phyloP scores from a whole-genome alignment of 2,888 invertebrate species.

The Caenorhabditis zanzibari region DNA sequence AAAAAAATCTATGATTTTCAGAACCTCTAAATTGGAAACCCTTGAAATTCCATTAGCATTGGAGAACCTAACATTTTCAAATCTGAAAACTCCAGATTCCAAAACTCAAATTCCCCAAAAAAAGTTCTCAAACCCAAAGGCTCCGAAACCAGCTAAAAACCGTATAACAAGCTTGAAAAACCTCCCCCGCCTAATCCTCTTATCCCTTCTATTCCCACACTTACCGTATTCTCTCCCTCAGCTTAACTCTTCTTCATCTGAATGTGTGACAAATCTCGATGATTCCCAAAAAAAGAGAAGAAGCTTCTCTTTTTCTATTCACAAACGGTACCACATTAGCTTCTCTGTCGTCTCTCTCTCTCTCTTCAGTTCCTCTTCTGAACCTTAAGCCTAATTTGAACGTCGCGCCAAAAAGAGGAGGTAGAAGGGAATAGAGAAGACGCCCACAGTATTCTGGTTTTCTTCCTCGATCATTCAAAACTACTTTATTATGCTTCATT shows the following conservation, averaged over 20 bases:
- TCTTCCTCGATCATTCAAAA: conserved; percentile 13
- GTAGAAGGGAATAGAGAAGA: background rate
- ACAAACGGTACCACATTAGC: conserved; percentile 44
- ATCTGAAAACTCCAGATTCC: no score
- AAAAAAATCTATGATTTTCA: no score
- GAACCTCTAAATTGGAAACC: no score
- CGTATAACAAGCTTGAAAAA: conserved; percentile 1
- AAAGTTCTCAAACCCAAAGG: background rate
- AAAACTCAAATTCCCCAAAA: no score
- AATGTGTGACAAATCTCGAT: conserved; percentile 64
- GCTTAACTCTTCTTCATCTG: conserved; percentile 1
- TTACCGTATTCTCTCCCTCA: background rate
- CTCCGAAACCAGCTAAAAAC: background rate
- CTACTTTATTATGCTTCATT: conserved; percentile 44
- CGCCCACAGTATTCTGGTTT: conserved; percentile 26
- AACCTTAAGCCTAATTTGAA: conserved; percentile 65
- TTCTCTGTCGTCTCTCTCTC: conserved; percentile 20
- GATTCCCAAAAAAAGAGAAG: conserved; percentile 10
- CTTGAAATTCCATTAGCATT: no score
- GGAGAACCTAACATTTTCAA: no score
- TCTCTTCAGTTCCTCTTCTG: conserved; percentile 15
- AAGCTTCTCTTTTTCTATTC: background rate
- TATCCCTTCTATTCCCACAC: background rate
- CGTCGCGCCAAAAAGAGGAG: conserved; percentile 50
- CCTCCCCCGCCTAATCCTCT: conserved; percentile 8